Evolutionary conservation across 2,797 vertebrate genomes (phyloP).

Genomic region (Octomys mimax): DNA sequence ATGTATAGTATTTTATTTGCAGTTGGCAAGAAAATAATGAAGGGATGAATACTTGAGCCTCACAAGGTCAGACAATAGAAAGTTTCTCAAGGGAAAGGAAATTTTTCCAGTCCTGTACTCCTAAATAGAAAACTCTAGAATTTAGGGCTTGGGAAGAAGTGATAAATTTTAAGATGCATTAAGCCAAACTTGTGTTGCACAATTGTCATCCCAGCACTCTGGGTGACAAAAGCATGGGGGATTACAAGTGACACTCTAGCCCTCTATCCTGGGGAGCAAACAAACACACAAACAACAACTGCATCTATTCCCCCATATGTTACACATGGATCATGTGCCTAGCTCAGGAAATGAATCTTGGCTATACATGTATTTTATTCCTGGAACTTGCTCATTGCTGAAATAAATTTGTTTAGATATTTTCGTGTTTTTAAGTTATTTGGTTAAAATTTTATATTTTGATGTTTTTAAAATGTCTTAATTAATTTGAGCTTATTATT

Average conservation of each 20-base stretch:
- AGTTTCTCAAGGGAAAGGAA: not conserved
- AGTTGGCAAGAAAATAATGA: not conserved
- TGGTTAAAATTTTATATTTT: not conserved
- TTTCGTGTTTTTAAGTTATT: not conserved
- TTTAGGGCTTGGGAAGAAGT: not conserved
- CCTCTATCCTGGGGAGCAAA: not conserved
- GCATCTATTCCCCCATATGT: not conserved
- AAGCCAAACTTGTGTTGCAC: not conserved
- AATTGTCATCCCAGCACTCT: not conserved
- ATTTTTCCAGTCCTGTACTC: not conserved
- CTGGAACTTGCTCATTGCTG: not conserved
- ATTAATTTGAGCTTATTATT: not conserved
- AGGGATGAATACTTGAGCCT: not conserved
- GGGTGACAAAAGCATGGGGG: not conserved
- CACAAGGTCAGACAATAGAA: not conserved
- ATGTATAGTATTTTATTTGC: not conserved
- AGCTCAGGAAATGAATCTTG: not conserved
- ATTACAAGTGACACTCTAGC: not conserved
- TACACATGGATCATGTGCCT: not conserved
- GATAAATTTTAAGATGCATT: not conserved
- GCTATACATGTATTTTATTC: not conserved
- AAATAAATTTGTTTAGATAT: not conserved
- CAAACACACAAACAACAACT: not conserved
- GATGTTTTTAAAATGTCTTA: not conserved
- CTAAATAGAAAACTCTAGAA: not conserved